phyloP scores from a whole-genome alignment of 2,113 vertebrate genomes.

The Lasiurus cinereus region DNA sequence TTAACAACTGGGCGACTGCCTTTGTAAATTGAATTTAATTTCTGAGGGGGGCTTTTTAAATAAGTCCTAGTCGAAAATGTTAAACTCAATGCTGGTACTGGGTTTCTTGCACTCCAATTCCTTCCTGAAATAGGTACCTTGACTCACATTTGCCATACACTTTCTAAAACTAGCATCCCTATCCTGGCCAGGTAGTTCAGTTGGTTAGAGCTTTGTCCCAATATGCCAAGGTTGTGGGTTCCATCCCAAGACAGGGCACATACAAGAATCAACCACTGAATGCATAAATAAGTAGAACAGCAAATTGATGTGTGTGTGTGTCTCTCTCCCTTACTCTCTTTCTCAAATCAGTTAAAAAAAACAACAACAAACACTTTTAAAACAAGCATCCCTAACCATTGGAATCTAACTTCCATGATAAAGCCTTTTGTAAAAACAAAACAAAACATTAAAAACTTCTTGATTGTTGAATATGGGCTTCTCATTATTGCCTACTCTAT shows the following conservation, averaged over 20 bases:
- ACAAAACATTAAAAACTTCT: background rate
- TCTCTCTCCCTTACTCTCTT: background rate
- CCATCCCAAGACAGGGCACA: background rate
- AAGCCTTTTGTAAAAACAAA: background rate
- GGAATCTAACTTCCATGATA: background rate
- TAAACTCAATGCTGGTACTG: background rate
- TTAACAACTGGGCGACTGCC: background rate
- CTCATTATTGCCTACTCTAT: background rate
- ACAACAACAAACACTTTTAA: background rate
- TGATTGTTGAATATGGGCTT: background rate
- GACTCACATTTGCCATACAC: background rate
- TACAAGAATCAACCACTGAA: background rate
- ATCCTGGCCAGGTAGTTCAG: background rate
- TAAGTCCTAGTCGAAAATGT: background rate
- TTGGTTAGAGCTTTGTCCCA: background rate
- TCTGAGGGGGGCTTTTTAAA: background rate
- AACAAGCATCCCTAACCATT: constrained; percentile 11
- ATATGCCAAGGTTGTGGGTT: background rate
- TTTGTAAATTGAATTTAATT: background rate
- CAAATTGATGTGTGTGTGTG: background rate
- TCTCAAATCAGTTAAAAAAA: background rate
- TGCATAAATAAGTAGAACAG: background rate
- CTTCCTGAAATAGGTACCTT: constrained; percentile 22
- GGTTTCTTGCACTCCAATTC: background rate
- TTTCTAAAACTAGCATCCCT: constrained; percentile 12